A percentile compares a stretch with the other conserved stretches of the same genome.
Conservation (phyloP, 2,888 invertebrate species). For the Ochropleura plecta region DNA sequence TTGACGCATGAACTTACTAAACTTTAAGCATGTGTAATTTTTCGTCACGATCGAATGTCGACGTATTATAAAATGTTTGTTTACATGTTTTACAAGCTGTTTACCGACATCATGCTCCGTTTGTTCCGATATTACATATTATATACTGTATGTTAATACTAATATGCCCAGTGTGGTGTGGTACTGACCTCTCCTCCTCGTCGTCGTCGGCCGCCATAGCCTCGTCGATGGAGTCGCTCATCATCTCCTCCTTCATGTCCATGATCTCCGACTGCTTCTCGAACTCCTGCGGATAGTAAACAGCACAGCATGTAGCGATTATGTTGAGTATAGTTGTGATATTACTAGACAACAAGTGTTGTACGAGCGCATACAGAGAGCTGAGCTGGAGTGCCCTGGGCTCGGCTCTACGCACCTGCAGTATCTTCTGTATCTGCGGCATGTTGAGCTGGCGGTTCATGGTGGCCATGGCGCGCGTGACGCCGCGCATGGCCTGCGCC, state of each 20-base stretch:
- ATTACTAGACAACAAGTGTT: background rate
- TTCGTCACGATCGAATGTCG: too few relatives aligned
- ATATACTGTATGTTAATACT: too few relatives aligned
- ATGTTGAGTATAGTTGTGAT: background rate
- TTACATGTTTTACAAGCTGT: too few relatives aligned
- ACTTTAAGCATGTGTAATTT: too few relatives aligned
- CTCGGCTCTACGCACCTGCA: slow-evolving; percentile 77
- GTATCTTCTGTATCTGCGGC: slow-evolving; percentile 99
- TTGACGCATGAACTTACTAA: too few relatives aligned
- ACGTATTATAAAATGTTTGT: too few relatives aligned
- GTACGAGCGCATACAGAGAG: background rate
- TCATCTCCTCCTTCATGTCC: slow-evolving; percentile 99
- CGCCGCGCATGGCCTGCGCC: slow-evolving; percentile 99
- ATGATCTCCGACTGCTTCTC: slow-evolving; percentile 99
- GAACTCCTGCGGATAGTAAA: slow-evolving; percentile 94
- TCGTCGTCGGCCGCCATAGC: slow-evolving; percentile 99
- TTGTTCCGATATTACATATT: too few relatives aligned
- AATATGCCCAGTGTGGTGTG: background rate
- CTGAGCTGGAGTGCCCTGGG: background rate
- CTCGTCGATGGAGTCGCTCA: slow-evolving; percentile 99
- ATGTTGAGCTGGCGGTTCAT: slow-evolving; percentile 99
- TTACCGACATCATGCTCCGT: too few relatives aligned
- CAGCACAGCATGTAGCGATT: background rate
- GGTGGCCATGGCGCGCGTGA: slow-evolving; percentile 99
- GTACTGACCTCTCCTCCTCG: slow-evolving; percentile 96